A percentile compares a stretch with the other conserved stretches of the same genome.
phyloP scores from a whole-genome alignment of 2,113 vertebrate species.

The Pteropus alecto region DNA sequence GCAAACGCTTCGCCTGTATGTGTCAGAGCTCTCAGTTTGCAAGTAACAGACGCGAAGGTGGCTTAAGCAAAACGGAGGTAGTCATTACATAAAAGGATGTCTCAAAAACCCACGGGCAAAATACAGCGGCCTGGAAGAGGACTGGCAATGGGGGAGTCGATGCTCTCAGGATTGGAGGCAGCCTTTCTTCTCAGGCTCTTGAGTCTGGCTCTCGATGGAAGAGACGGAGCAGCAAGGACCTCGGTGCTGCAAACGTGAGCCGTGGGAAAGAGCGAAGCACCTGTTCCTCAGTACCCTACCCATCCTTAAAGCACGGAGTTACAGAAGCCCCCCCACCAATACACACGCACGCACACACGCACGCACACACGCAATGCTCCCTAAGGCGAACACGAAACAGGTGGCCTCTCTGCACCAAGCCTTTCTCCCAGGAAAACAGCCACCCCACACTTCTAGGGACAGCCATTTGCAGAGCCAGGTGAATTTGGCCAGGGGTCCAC shows the following conservation, averaged over 20 bases:
- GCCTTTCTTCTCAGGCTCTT: no score
- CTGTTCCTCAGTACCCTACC: rapidly evolving
- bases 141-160: no score
- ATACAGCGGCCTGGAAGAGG: not conserved
- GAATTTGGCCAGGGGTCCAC: not conserved
- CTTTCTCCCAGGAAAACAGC: not conserved
- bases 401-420: not conserved
- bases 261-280: rapidly evolving
- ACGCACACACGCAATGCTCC: not conserved
- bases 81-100: not conserved
- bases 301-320: not conserved
- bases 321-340: not conserved
- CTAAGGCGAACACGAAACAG: not conserved
- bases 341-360: no score
- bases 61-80: not conserved
- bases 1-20: not conserved
- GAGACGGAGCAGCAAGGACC: not conserved
- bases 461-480: not conserved
- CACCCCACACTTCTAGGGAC: not conserved
- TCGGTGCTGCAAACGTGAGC: not conserved
- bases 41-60: not conserved
- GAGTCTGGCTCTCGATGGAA: rapidly evolving
- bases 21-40: not conserved
- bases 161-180: rapidly evolving
- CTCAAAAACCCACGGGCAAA: not conserved